Conservation (phyloP, 2,888 invertebrate genomes). For the Rhamphomyia laevipes region DNA sequence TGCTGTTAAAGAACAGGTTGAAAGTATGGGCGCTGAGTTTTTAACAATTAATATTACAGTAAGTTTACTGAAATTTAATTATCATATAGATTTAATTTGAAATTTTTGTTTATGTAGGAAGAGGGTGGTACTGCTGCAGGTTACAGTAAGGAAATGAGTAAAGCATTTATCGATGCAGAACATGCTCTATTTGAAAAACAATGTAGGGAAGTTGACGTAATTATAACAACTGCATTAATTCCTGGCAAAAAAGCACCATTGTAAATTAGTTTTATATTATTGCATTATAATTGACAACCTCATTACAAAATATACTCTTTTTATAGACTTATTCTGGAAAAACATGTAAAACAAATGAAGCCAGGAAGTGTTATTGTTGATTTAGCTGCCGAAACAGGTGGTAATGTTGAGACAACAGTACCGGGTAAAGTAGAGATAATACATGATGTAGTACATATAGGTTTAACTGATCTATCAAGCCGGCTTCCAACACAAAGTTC, state of each 20-base stretch:
- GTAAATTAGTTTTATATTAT: slow-evolving; percentile 5
- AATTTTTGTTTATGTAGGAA: slow-evolving; percentile 42
- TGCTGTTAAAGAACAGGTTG: slow-evolving; percentile 72
- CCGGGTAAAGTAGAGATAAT: slow-evolving; percentile 63
- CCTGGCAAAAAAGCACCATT: slow-evolving; percentile 76
- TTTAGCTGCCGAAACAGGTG: slow-evolving; percentile 79
- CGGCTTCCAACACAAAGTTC: slow-evolving; percentile 77
- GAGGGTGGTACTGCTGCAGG: slow-evolving; percentile 62
- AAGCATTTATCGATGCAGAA: slow-evolving; percentile 75
- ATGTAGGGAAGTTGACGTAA: slow-evolving; percentile 70
- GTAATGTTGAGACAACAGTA: slow-evolving; percentile 70
- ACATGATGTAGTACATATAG: slow-evolving; percentile 74
- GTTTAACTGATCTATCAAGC: slow-evolving; percentile 73
- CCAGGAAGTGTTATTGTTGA: slow-evolving; percentile 85
- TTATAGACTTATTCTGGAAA: slow-evolving; percentile 16
- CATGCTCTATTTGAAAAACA: slow-evolving; percentile 78
- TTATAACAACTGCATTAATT: slow-evolving; percentile 82
- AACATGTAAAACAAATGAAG: slow-evolving; percentile 48
- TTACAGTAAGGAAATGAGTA: slow-evolving; percentile 78
- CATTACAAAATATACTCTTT: not conserved
- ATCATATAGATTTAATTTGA: not conserved
- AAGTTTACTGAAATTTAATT: slow-evolving; percentile 10
- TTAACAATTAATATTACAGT: slow-evolving; percentile 66
- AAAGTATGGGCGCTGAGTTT: slow-evolving; percentile 81
- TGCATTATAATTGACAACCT: not conserved